These are phyloP conservation scores for Corythornis madagascariensis DNA, from an alignment of 2,113 vertebrate species.

Conservation along the genomic window DNA sequence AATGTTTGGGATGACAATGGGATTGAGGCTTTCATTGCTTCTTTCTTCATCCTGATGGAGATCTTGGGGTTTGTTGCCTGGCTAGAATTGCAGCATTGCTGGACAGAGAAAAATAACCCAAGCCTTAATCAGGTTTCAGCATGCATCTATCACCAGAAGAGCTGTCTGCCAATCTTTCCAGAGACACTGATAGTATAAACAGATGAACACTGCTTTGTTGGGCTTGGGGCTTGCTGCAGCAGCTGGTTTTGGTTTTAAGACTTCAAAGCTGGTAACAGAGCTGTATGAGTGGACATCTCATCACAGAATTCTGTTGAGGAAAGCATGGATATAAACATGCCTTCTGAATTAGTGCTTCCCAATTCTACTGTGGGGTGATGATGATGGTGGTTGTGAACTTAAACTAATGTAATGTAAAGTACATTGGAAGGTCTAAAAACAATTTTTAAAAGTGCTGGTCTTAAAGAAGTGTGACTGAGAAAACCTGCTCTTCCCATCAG, in stretches of 20 bases:
- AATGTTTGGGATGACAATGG: background rate
- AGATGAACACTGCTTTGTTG: background rate
- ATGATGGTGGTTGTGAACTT: background rate
- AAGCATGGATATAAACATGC: background rate
- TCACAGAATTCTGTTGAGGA: constrained; percentile 8
- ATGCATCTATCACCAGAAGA: constrained; percentile 49
- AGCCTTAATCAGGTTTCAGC: constrained; percentile 52
- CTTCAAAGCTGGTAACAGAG: constrained; percentile 48
- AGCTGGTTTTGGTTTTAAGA: constrained; percentile 75
- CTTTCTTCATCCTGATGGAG: constrained; percentile 23
- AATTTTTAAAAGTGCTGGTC: background rate
- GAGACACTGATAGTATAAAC: constrained; percentile 55
- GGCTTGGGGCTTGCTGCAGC: constrained; percentile 21
- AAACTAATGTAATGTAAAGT: background rate
- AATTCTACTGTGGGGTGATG: background rate
- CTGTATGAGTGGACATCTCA: background rate
- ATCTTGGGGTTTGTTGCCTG: constrained; percentile 50
- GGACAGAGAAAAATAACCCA: constrained; percentile 29
- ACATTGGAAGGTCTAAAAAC: background rate
- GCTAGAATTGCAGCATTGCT: constrained; percentile 30
- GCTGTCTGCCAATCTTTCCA: constrained; percentile 54
- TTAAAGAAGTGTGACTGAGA: background rate
- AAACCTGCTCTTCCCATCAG: background rate
- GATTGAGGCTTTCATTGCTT: constrained; percentile 1
- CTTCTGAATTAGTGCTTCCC: background rate